These are phyloP conservation scores for Helleia helle DNA, from an alignment of 2,888 invertebrate species.

Conservation along the genomic window DNA sequence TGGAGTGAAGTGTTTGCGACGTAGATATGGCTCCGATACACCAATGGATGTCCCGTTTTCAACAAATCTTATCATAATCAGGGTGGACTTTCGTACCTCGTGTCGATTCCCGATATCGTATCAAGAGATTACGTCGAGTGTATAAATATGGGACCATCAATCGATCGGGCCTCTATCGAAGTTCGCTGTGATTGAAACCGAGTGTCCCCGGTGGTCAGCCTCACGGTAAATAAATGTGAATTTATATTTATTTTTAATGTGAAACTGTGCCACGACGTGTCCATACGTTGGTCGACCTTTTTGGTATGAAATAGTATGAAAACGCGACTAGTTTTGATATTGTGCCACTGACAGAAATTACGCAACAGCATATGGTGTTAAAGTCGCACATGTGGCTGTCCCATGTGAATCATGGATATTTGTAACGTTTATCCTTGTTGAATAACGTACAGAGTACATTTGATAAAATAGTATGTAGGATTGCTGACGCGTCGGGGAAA, in stretches of 20 bases:
- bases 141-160: conserved; percentile 73
- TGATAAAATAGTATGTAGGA: conserved; percentile 41
- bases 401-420: conserved; percentile 24
- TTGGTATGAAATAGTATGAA: neutral
- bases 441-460: conserved; percentile 37
- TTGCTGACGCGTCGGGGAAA: conserved; percentile 60
- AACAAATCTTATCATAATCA: conserved; percentile 65
- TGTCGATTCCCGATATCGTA: conserved; percentile 64
- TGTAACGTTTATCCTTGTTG: conserved; percentile 34
- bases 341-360: conserved; percentile 36
- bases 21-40: conserved; percentile 48
- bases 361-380: conserved; percentile 59
- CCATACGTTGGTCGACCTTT: neutral
- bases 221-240: conserved; percentile 5
- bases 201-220: conserved; percentile 5
- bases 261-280: neutral
- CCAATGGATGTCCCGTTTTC: conserved; percentile 63
- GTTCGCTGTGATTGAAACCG: conserved; percentile 51
- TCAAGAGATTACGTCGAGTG: conserved; percentile 68
- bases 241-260: neutral
- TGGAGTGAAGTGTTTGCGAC: conserved; percentile 65
- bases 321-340: neutral
- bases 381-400: conserved; percentile 44
- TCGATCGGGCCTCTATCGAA: conserved; percentile 70
- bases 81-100: conserved; percentile 65